phyloP scores from a whole-genome alignment of 35 echinoderm and acorn worm genomes.

The Amphiura filiformis region DNA sequence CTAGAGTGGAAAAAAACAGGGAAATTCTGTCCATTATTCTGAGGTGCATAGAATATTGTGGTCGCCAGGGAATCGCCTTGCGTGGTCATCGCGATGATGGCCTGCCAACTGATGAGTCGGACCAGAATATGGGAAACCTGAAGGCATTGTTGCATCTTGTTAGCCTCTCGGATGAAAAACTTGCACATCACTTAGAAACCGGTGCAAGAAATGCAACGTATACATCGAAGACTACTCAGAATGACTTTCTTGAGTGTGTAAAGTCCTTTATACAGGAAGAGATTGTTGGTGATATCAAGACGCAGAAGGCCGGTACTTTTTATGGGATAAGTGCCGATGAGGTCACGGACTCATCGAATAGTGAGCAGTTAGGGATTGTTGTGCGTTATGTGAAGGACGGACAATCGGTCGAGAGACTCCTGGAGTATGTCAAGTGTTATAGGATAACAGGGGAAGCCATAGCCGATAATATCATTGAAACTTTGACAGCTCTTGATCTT shows the following conservation, averaged over 20 bases:
- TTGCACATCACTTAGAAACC: constrained; percentile 19
- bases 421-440: constrained; percentile 50
- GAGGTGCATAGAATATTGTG: constrained; percentile 45
- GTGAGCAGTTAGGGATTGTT: constrained; percentile 65
- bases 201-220: constrained; percentile 47
- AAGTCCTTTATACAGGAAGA: constrained; percentile 40
- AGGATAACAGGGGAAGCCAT: constrained; percentile 25
- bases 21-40: constrained; percentile 44
- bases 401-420: constrained; percentile 43
- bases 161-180: constrained; percentile 34
- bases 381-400: constrained; percentile 30
- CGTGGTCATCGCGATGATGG: constrained; percentile 60
- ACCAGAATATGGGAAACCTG: constrained; percentile 55
- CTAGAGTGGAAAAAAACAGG: constrained; percentile 40
- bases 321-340: constrained; percentile 61
- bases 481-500: not conserved
- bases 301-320: constrained; percentile 3
- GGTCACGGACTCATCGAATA: constrained; percentile 62
- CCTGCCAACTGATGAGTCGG: not conserved
- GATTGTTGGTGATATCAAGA: constrained; percentile 43
- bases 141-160: constrained; percentile 51
- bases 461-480: not conserved
- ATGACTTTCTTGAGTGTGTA: constrained; percentile 62
- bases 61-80: constrained; percentile 46
- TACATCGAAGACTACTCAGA: constrained; percentile 62